Conservation (phyloP, 1,140 invertebrate species). For the Saccostrea cuccullata region DNA sequence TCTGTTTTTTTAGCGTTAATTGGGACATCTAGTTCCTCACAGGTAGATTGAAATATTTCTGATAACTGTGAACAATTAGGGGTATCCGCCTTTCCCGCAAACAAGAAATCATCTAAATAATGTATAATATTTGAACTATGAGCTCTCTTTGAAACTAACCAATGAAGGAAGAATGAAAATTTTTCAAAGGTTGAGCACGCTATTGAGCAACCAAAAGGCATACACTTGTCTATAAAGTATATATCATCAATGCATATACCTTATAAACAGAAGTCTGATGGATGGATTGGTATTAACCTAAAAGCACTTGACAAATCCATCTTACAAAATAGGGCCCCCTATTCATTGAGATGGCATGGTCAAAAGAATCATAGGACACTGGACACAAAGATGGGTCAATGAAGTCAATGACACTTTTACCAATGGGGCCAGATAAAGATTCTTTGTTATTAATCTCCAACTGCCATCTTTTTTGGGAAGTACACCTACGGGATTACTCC, state of each 20-base stretch:
- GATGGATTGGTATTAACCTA: background rate
- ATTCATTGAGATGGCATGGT: background rate
- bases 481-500: too few species aligned
- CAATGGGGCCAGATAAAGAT: background rate
- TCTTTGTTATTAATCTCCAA: background rate
- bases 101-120: constrained; percentile 45
- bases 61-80: background rate
- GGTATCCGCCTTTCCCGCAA: background rate
- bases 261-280: background rate
- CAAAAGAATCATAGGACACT: background rate
- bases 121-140: constrained; percentile 16
- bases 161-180: constrained; percentile 10
- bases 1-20: too few species aligned
- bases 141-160: background rate
- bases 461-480: too few species aligned
- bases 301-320: background rate
- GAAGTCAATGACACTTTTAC: background rate
- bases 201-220: too few species aligned
- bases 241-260: too few species aligned
- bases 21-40: too few species aligned
- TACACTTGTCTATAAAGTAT: too few species aligned
- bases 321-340: background rate
- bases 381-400: background rate
- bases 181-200: too few species aligned
- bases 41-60: too few species aligned